Evolutionary conservation across 2,888 invertebrate species (phyloP).

Genomic region (Xanthia togata): DNA sequence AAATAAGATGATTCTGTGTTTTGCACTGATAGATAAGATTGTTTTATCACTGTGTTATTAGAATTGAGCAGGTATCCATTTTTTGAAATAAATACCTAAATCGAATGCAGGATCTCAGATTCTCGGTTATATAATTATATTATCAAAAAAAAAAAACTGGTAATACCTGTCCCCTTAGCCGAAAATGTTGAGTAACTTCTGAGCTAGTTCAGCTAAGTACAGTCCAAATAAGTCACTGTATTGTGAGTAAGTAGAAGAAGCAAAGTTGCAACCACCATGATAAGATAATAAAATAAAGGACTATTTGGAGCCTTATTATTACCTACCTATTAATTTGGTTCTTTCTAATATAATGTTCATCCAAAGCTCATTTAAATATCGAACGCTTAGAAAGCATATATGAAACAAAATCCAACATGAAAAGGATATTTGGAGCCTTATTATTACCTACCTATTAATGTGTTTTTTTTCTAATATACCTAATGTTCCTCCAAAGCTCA

Average conservation of each 20-base stretch:
- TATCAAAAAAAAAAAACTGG: too few relatives aligned
- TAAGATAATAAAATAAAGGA: background rate
- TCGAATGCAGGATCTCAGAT: background rate
- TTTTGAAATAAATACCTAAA: background rate
- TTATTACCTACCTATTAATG: background rate
- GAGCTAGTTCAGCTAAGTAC: background rate
- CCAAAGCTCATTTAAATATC: background rate
- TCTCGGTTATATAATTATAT: too few relatives aligned
- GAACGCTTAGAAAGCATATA: background rate
- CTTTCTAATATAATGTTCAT: too few relatives aligned
- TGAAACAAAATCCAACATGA: background rate
- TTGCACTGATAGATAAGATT: background rate
- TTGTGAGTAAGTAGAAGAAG: background rate
- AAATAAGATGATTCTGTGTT: slow-evolving; percentile 1
- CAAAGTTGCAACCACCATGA: background rate
- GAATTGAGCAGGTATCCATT: background rate
- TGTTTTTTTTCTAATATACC: background rate
- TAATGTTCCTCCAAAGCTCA: background rate
- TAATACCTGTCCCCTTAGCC: background rate
- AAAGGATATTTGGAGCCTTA: background rate
- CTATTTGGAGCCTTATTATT: too few relatives aligned
- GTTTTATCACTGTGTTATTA: background rate
- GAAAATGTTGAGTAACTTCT: background rate
- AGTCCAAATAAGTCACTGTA: background rate
- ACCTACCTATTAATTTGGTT: background rate